Percentiles rank a stretch among this genome's conserved stretches.
These are phyloP conservation scores for Hemiprocne comata DNA, from an alignment of 2,113 vertebrate species.

Conservation along the genomic window DNA sequence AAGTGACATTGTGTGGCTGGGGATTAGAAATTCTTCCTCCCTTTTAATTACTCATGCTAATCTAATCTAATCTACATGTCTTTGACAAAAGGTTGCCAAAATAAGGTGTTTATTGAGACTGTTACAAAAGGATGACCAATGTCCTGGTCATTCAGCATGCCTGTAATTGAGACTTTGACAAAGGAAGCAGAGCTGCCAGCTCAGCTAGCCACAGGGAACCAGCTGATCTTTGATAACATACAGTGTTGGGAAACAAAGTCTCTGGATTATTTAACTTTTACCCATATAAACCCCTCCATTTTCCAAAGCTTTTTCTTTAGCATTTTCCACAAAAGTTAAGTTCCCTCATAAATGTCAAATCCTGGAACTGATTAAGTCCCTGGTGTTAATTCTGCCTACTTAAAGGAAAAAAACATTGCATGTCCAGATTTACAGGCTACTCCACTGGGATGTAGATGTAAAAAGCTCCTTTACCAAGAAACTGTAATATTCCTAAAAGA, in stretches of 20 bases:
- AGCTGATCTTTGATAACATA: neutral
- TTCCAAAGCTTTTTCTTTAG: neutral
- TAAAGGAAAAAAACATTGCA: conserved; percentile 8
- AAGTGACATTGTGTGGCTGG: neutral
- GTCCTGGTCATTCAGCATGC: neutral
- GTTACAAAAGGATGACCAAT: neutral
- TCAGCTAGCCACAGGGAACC: neutral
- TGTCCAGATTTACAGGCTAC: conserved; percentile 16
- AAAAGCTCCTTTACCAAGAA: conserved; percentile 16
- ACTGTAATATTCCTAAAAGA: neutral
- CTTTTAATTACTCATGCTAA: neutral
- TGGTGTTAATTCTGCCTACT: conserved; percentile 26
- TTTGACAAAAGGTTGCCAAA: neutral
- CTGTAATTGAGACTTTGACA: neutral
- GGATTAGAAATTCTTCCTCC: neutral
- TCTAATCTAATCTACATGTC: neutral
- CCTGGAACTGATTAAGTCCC: conserved; percentile 45
- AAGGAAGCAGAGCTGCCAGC: neutral
- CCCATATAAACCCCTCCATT: neutral
- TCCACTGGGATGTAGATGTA: neutral
- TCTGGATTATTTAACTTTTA: neutral
- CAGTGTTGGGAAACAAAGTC: neutral
- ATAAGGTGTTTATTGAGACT: neutral
- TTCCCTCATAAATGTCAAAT: conserved; percentile 26
- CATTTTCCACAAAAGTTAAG: conserved; percentile 12